A percentile compares a stretch with the other conserved stretches of the same genome.
phyloP scores from a whole-genome alignment of 2,113 vertebrate genomes.

The Oreochromis aureus region DNA sequence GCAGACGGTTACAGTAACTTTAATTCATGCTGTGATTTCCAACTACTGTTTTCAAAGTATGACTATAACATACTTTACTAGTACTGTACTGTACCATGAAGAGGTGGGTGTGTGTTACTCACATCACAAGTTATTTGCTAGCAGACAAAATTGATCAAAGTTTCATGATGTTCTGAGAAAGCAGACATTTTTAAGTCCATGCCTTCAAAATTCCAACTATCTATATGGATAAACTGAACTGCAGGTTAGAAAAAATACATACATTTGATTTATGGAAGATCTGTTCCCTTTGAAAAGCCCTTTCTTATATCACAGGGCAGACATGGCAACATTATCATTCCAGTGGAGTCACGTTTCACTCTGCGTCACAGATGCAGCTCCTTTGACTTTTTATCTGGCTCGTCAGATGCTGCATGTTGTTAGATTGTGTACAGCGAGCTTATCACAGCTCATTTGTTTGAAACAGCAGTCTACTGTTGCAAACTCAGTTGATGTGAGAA shows the following conservation, averaged over 20 bases:
- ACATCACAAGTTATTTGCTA: not conserved
- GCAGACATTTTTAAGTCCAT: fast-evolving
- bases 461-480: not conserved
- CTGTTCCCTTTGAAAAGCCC: not conserved
- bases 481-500: not conserved
- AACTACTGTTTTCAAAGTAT: not conserved
- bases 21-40: not conserved
- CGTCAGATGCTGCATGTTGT: not conserved
- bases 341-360: not conserved
- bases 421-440: not conserved
- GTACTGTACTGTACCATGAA: fast-evolving
- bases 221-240: not conserved
- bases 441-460: not conserved
- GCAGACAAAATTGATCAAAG: fast-evolving
- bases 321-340: fast-evolving
- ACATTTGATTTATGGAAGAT: not conserved
- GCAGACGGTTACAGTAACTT: fast-evolving
- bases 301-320: not conserved
- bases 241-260: not conserved
- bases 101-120: fast-evolving
- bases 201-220: not conserved
- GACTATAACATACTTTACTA: not conserved
- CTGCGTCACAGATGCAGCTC: fast-evolving
- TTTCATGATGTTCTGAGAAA: not conserved
- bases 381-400: not conserved